Percentiles rank a stretch among this genome's conserved stretches.
Evolutionary conservation across 2,113 vertebrate genomes (phyloP).

Genomic region (Zosterops pallidus): DNA sequence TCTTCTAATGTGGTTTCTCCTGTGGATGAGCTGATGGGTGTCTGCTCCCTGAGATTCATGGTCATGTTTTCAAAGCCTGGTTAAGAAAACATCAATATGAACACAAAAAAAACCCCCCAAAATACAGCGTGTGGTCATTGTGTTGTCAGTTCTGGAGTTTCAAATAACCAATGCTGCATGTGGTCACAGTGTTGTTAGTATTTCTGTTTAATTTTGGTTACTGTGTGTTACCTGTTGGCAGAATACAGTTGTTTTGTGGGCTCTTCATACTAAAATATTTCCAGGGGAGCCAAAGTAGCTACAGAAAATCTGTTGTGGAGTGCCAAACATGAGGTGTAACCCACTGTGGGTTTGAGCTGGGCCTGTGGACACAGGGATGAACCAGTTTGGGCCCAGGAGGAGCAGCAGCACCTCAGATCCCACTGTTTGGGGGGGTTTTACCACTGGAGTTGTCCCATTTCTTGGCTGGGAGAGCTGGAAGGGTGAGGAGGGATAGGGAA

Average conservation of each 20-base stretch:
- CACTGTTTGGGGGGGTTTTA: not conserved
- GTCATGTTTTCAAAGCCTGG: not conserved
- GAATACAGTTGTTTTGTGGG: not conserved
- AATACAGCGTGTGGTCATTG: not conserved
- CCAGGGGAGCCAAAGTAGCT: not conserved
- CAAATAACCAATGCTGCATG: not conserved
- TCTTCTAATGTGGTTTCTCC: not conserved
- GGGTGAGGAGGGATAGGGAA: not conserved
- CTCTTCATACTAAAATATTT: not conserved
- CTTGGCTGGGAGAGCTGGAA: not conserved
- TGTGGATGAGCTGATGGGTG: not conserved
- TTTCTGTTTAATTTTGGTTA: not conserved
- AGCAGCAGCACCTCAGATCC: not conserved
- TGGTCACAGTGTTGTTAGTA: not conserved
- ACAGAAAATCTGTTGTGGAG: not conserved
- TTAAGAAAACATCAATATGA: not conserved
- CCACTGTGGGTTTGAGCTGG: not conserved
- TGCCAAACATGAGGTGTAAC: not conserved
- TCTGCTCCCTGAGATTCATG: not conserved
- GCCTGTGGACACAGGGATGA: not conserved
- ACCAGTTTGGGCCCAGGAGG: not conserved
- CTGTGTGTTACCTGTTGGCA: not conserved
- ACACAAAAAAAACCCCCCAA: not conserved
- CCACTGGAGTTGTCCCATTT: not conserved
- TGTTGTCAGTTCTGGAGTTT: not conserved